phyloP scores from a whole-genome alignment of 2,797 vertebrate species.

The Pristis pectinata region DNA sequence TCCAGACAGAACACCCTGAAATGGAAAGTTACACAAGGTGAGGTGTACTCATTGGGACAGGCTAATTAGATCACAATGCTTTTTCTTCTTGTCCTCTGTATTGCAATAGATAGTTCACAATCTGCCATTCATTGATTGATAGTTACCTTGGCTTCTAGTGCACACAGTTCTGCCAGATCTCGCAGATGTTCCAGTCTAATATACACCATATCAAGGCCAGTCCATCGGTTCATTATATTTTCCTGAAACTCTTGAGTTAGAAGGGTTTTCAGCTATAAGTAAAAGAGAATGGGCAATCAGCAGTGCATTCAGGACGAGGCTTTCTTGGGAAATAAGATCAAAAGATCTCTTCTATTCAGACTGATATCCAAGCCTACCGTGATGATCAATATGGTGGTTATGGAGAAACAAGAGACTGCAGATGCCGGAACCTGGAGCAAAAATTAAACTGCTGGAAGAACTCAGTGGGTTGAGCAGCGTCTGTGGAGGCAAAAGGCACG shows the following conservation, averaged over 20 bases:
- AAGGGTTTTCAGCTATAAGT: conserved; percentile 52
- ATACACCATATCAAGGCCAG: conserved; percentile 58
- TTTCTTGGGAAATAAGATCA: background rate
- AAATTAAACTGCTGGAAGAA: too few relatives aligned
- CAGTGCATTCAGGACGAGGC: too few relatives aligned
- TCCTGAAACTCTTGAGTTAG: conserved; percentile 61
- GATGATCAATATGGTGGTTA: background rate
- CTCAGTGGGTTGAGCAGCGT: too few relatives aligned
- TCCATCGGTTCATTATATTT: conserved; percentile 54
- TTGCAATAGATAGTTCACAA: background rate
- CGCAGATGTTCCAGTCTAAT: conserved; percentile 58
- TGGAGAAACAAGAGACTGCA: too few relatives aligned
- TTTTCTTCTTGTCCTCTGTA: background rate
- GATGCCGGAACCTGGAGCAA: too few relatives aligned
- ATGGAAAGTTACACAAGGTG: background rate
- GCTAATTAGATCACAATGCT: background rate
- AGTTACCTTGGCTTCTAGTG: conserved; percentile 66
- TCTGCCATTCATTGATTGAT: background rate
- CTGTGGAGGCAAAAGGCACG: too few relatives aligned
- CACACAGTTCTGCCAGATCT: conserved; percentile 56
- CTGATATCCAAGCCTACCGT: background rate
- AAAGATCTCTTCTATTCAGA: background rate
- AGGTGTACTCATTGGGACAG: background rate
- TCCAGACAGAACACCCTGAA: conserved; percentile 63
- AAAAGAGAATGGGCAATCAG: background rate